Conservation (phyloP, 2,888 invertebrate species). For the Lasioglossum villosulum region DNA sequence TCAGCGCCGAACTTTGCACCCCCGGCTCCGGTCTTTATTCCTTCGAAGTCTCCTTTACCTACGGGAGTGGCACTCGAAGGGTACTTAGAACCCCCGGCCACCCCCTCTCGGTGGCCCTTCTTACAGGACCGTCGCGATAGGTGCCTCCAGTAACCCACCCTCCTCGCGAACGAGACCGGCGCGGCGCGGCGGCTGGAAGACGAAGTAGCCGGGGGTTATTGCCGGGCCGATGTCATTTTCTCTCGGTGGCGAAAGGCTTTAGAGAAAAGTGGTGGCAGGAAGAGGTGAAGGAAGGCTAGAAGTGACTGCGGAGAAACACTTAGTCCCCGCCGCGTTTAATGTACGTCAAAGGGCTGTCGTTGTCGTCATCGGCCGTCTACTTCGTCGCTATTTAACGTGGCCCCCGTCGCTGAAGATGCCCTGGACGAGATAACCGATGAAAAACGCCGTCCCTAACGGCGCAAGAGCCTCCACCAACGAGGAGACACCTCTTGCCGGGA, state of each 20-base stretch:
- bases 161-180: not conserved
- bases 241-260: conserved; percentile 57
- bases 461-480: not conserved
- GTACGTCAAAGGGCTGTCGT: conserved; percentile 76
- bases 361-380: conserved; percentile 52
- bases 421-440: conserved; percentile 70
- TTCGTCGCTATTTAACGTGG: conserved; percentile 73
- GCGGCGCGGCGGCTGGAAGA: conserved; percentile 8
- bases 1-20: conserved; percentile 45
- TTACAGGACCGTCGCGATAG: conserved; percentile 49
- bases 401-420: conserved; percentile 67
- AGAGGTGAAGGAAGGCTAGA: conserved; percentile 59
- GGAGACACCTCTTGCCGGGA: not conserved
- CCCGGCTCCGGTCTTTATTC: conserved; percentile 16
- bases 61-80: conserved; percentile 45
- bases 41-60: conserved; percentile 53
- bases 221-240: conserved; percentile 61
- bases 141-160: conserved; percentile 2
- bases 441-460: conserved; percentile 59
- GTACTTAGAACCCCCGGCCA: conserved; percentile 38
- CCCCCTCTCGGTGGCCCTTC: conserved; percentile 35
- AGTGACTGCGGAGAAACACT: conserved; percentile 75
- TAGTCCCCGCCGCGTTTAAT: conserved; percentile 77
- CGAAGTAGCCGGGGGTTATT: conserved; percentile 60
- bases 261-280: conserved; percentile 55